These are phyloP conservation scores for Drosophila lutescens DNA, from an alignment of 2,888 invertebrate species.

Conservation along the genomic window DNA sequence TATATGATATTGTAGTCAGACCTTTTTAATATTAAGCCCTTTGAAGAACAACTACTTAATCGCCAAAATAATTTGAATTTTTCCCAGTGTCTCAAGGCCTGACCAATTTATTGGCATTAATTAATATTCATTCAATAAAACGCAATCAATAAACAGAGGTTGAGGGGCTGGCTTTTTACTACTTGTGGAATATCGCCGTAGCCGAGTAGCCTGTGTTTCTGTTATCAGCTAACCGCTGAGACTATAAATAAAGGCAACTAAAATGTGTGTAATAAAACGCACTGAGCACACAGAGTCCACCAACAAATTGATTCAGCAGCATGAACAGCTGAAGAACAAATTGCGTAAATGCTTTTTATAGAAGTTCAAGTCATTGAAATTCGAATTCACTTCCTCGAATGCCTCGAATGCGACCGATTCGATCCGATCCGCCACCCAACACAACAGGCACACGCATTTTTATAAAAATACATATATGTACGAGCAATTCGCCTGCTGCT, in stretches of 20 bases:
- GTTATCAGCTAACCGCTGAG: not conserved
- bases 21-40: no score
- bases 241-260: constrained; percentile 15
- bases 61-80: not conserved
- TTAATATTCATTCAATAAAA: constrained; percentile 52
- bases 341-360: constrained; percentile 59
- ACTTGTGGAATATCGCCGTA: constrained; percentile 24
- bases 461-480: constrained; percentile 4
- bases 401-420: constrained; percentile 2
- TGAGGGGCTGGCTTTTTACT: not conserved
- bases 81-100: not conserved
- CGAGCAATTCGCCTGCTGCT: constrained; percentile 3
- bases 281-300: not conserved
- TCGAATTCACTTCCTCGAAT: constrained; percentile 51
- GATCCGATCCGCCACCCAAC: not conserved
- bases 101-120: constrained; percentile 22
- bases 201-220: constrained; percentile 7
- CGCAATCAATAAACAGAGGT: constrained; percentile 2
- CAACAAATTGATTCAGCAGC: constrained; percentile 4
- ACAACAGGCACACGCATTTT: constrained; percentile 3
- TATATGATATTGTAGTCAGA: no score
- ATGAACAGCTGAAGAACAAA: constrained; percentile 31
- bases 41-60: no score
- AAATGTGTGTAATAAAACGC: constrained; percentile 32
- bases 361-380: constrained; percentile 57